Percentiles rank a stretch among this genome's conserved stretches.
These are phyloP conservation scores for Benthosema pterotum DNA, from an alignment of 2,797 vertebrate genomes.

Conservation along the genomic window DNA sequence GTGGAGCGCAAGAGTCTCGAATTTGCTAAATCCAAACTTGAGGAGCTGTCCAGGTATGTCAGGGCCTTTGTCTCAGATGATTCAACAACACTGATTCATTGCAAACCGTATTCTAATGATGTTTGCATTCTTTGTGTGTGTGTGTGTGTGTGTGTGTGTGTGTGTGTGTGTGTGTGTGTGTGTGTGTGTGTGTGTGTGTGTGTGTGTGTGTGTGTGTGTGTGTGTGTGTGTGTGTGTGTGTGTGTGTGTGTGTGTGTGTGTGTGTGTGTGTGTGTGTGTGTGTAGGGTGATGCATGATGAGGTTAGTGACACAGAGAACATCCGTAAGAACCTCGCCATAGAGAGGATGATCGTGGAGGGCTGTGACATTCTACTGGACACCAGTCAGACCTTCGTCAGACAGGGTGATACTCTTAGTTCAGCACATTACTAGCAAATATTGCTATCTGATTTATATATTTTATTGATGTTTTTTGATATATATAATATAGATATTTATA, in stretches of 20 bases:
- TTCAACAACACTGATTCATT: neutral
- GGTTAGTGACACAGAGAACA: conserved; percentile 99
- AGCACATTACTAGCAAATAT: too few relatives aligned
- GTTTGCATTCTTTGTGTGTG: neutral
- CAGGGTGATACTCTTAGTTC: conserved; percentile 84
- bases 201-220: neutral
- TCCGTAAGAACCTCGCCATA: conserved; percentile 97
- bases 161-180: conserved; percentile 9
- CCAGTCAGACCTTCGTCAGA: conserved; percentile 97
- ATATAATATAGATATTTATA: too few relatives aligned
- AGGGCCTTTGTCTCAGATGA: neutral
- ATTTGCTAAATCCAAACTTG: conserved; percentile 97
- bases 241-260: conserved; percentile 6
- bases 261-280: conserved; percentile 14
- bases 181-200: conserved; percentile 1
- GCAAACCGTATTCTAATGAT: neutral
- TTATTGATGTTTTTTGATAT: too few relatives aligned
- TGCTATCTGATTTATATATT: too few relatives aligned
- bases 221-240: conserved; percentile 2
- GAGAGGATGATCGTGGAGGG: conserved; percentile 98
- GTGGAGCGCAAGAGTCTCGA: conserved; percentile 98
- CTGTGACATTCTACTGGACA: conserved; percentile 96
- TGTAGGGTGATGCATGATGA: conserved; percentile 97
- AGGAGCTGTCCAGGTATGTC: conserved; percentile 92
- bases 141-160: neutral